Evolutionary conservation across 2,113 vertebrate species (phyloP).

Genomic region (Melanerpes aurifrons): DNA sequence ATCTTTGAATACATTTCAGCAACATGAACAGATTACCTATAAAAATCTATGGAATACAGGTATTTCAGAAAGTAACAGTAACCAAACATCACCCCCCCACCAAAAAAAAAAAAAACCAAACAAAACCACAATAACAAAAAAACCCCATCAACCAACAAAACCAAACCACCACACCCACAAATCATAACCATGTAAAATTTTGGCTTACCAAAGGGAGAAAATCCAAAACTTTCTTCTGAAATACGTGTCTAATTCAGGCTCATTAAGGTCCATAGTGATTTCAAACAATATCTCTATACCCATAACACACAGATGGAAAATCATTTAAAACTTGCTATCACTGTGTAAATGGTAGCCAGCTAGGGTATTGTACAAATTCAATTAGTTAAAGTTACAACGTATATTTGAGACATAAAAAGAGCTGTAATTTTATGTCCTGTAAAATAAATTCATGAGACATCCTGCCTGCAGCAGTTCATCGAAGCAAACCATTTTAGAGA

Average conservation of each 20-base stretch:
- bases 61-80: neutral
- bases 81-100: neutral
- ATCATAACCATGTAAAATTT: neutral
- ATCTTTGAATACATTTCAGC: neutral
- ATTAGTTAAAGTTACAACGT: neutral
- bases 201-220: neutral
- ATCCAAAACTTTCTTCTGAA: neutral
- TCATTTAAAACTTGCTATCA: neutral
- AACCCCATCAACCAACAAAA: no score
- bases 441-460: neutral
- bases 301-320: neutral
- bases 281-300: neutral
- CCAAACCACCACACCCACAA: neutral
- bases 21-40: neutral
- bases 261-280: rapidly evolving
- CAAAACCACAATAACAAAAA: no score
- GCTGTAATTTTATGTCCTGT: neutral
- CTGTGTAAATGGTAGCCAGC: neutral
- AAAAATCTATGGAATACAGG: neutral
- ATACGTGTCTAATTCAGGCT: neutral
- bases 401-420: neutral
- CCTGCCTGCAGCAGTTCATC: neutral
- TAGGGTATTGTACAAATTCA: neutral
- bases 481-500: neutral
- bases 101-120: no score